Percentiles rank a stretch among this genome's conserved stretches.
phyloP scores from a whole-genome alignment of 2,797 vertebrate genomes.

The Anas bernieri region DNA sequence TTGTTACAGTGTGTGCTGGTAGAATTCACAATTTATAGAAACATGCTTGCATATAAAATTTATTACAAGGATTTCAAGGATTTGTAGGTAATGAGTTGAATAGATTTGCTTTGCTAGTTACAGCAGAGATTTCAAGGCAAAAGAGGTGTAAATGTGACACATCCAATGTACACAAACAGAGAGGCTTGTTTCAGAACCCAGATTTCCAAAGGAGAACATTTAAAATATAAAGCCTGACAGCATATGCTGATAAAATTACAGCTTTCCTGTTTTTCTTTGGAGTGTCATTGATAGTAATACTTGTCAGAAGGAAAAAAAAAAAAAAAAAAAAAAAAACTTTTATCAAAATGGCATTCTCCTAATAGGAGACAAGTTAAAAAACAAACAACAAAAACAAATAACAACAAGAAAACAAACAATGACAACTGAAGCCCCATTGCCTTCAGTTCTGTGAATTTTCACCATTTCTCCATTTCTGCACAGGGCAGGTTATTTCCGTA shows the following conservation, averaged over 20 bases:
- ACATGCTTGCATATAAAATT: not conserved
- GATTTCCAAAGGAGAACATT: not conserved
- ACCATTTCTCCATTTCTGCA: not conserved
- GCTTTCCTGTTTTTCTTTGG: not conserved
- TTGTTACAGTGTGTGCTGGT: not conserved
- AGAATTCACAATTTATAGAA: not conserved
- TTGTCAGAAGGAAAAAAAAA: not conserved
- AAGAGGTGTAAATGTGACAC: not conserved
- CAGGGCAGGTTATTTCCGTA: conserved; percentile 11
- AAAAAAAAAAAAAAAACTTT: not conserved
- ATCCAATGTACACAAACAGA: not conserved
- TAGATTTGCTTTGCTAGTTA: not conserved
- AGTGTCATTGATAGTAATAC: not conserved
- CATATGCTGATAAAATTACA: not conserved
- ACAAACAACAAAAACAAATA: not conserved
- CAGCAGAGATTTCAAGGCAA: not conserved
- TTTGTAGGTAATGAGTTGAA: not conserved
- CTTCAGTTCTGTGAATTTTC: not conserved
- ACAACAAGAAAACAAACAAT: not conserved
- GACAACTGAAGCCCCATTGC: not conserved
- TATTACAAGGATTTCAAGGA: not conserved
- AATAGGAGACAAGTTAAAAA: not conserved
- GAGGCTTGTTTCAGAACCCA: not conserved
- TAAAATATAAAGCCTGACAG: not conserved
- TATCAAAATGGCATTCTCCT: not conserved